Evolutionary conservation across 2,888 invertebrate genomes (phyloP).

Genomic region (Agrilus mali): DNA sequence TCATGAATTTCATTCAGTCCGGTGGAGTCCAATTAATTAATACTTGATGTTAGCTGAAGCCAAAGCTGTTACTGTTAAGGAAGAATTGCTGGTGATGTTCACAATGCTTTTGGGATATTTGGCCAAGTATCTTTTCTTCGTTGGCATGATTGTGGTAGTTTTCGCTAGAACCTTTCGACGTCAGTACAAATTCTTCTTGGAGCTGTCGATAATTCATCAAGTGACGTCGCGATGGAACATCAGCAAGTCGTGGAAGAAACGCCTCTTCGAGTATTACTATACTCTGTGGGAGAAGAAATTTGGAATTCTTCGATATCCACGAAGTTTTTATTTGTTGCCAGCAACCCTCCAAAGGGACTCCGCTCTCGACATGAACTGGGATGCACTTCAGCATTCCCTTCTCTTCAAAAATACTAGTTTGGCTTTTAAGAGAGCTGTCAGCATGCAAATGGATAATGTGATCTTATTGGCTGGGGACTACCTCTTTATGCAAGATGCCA

Average conservation of each 20-base stretch:
- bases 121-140: conserved; percentile 13
- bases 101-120: conserved; percentile 11
- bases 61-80: conserved; percentile 4
- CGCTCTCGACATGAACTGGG: conserved; percentile 38
- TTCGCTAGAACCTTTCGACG: conserved; percentile 11
- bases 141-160: conserved; percentile 12
- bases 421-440: conserved; percentile 38
- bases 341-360: conserved; percentile 41
- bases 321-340: conserved; percentile 33
- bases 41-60: too few relatives aligned
- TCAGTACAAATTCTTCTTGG: conserved; percentile 10
- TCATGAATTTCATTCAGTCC: too few relatives aligned
- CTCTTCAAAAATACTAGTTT: conserved; percentile 39
- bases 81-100: conserved; percentile 7
- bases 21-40: too few relatives aligned
- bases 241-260: conserved; percentile 6
- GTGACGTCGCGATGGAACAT: conserved; percentile 10
- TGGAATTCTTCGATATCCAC: conserved; percentile 36
- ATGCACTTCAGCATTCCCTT: conserved; percentile 40
- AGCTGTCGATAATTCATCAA: conserved; percentile 8
- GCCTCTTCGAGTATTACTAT: conserved; percentile 32
- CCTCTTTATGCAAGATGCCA: conserved; percentile 36
- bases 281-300: conserved; percentile 41
- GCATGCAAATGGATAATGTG: conserved; percentile 37
- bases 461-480: conserved; percentile 41